Evolutionary conservation across 2,113 vertebrate genomes (phyloP).

Genomic region (Macroglossus sobrinus): DNA sequence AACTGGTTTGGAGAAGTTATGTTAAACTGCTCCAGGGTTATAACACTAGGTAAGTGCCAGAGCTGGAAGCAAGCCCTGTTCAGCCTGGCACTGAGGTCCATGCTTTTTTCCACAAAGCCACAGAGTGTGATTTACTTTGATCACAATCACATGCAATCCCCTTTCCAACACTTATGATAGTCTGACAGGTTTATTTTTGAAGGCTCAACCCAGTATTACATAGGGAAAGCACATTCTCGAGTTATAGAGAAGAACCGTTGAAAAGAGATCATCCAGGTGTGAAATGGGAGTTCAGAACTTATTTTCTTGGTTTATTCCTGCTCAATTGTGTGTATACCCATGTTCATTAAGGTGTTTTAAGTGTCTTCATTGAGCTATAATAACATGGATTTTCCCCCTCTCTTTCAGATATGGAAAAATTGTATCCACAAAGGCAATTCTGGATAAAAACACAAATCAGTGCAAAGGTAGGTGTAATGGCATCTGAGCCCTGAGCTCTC

Average conservation of each 20-base stretch:
- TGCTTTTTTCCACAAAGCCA: background rate
- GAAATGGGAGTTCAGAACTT: background rate
- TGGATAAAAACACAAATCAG: constrained; percentile 99
- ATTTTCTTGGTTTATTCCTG: background rate
- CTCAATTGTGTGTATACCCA: background rate
- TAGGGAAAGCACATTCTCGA: background rate
- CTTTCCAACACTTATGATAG: background rate
- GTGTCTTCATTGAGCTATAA: constrained; percentile 17
- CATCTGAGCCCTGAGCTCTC: constrained; percentile 18
- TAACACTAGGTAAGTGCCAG: background rate
- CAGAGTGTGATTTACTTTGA: background rate
- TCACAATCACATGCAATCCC: background rate
- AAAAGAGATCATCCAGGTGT: background rate
- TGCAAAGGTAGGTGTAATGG: constrained; percentile 93
- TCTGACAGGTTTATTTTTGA: background rate
- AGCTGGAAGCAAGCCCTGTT: background rate
- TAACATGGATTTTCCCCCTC: constrained; percentile 66
- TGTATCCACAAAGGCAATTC: constrained; percentile 98
- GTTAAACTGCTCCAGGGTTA: background rate
- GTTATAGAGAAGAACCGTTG: background rate
- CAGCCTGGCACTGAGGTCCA: background rate
- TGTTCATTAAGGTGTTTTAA: background rate
- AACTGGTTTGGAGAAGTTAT: background rate
- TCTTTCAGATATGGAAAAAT: constrained; percentile 95
- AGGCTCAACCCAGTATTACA: background rate